Evolutionary conservation across 2,888 invertebrate genomes (phyloP), one percentile per base, ranked within the genome.

Genomic region (Caenorhabditis angaria): DNA sequence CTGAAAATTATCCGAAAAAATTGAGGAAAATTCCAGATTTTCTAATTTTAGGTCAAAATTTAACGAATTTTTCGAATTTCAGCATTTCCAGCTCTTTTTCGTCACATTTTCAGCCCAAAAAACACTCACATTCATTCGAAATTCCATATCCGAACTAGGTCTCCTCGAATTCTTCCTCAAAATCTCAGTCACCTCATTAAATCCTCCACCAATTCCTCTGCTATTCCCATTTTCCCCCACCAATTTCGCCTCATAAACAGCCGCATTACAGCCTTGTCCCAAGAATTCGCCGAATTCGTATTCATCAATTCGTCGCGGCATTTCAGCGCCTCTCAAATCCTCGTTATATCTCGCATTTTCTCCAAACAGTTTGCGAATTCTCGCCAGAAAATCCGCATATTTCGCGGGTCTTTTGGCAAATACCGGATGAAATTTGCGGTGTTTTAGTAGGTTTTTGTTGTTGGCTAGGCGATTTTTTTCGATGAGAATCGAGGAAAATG

Each of bases 211-310:
- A 6, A 47, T 28, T 3, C 22, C 27, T 4, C 55, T 20, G 14
- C 41, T 0, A n/a, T 28, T 62, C 18, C 41, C 51, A 20, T 14
- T 6, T 8, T 65, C 53, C 3, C 63, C 41, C 2, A 29, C 29
- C n/a, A 77, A 3, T 48, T 72, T 68, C 3, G 77, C 71, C 20
- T 83, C 82, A 60, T 86, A 86, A 8, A 86, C 86, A 4, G 86
- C 86, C 0, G 83, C 86, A 51, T 82, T 83, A 67, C 86, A 82
- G 20, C 86, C 86, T 56, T 77, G 76, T 8, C 81, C 85, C 41
- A 87, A 83, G 61, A 79, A 77, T 61, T 80, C 25, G 80, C 86
- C 86, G 57, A 86, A 84, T 47, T 86, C 84, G 63, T 86, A 86
- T 10, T 77, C 77, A 57, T 81, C 82, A 29, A 86, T 65, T 28